Base-by-base conservation (phyloP, 1,140 invertebrate species). In the Conopomorpha cramerella region DNA sequence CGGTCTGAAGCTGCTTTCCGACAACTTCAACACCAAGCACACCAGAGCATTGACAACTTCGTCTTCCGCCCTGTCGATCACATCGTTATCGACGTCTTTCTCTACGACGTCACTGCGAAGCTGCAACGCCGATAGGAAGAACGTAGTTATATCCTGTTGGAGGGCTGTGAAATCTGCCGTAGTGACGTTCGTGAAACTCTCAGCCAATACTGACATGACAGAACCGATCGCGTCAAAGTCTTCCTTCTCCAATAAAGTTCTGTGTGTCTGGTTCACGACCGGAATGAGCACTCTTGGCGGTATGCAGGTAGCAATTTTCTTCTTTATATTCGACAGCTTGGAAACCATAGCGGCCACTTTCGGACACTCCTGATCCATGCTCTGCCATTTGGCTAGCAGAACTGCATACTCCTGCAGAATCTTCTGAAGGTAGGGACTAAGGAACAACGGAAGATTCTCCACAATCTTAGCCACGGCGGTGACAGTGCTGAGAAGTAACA, bases 1-100 rank as follows among this genome's bases (percentile, higher is more conserved):
- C 2, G 93, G 91, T 45, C 89, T 83, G 61, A 97, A 97, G 12
- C 84, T 86, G 1, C 85, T 84, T 65, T 96, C 95, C 8, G 92
- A 95, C 11, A 97, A 65, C 65, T 95, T 95, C 3, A 96, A 70
- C 13, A 95, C 85, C 36, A 95, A 81, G 23, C 82, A 77, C 2
- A 89, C 84, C 13, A 96, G 63, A 1, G 90, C 83, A 34, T 89
- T 84, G 0, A 92, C 82, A 0, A 92, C 82, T 55, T 83, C 77
- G 10, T 81, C 79, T 76, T 98, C 94, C 3, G 81, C 76, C 3
- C 64, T 42, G 18, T 79, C 59, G 13, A 79, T 53, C 1, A 68
- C 44, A 7, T 62, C 43, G 8, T 43, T 25, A 27, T 73, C 55
- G 10, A 79, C 58, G 2, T 68, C 46, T 14, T 64, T 56, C 3